phyloP scores from a whole-genome alignment of 2,113 vertebrate species.

The Colossoma macropomum region DNA sequence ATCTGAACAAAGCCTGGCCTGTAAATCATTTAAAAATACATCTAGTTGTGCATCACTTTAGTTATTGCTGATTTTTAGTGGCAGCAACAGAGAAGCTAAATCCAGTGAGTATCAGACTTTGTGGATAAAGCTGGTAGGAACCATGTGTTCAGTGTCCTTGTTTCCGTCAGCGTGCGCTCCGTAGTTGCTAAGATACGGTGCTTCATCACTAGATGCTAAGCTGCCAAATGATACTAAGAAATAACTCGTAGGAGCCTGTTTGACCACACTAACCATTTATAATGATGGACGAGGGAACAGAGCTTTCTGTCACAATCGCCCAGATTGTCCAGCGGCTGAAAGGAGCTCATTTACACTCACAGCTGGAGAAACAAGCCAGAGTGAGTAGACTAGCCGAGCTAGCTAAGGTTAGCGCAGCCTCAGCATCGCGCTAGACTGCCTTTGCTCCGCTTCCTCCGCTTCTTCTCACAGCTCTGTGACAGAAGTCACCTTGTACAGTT shows the following conservation, averaged over 20 bases:
- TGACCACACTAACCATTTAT: not conserved
- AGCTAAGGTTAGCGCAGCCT: conserved; percentile 17
- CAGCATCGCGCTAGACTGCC: conserved; percentile 1
- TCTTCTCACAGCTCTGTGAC: not conserved
- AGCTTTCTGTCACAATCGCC: conserved; percentile 85
- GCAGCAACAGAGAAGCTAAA: not conserved
- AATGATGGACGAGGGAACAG: conserved; percentile 82
- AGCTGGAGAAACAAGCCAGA: conserved; percentile 93
- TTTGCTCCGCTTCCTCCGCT: no score
- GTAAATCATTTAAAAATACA: no score
- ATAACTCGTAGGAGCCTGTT: not conserved
- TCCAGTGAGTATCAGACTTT: no score
- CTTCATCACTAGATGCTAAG: conserved; percentile 43
- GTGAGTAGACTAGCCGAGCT: conserved; percentile 78
- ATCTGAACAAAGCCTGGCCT: no score
- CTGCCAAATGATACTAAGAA: not conserved
- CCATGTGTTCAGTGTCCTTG: conserved; percentile 46
- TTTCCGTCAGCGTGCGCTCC: conserved; percentile 60
- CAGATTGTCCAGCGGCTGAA: conserved; percentile 89
- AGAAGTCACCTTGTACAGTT: not conserved
- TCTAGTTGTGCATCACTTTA: no score
- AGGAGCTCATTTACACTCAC: conserved; percentile 87
- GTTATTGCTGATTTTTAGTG: not conserved
- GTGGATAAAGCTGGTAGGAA: conserved; percentile 58
- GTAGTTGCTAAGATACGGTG: conserved; percentile 72